Conservation (phyloP, 2,797 vertebrate species). For the Poeciliopsis presidionis region DNA sequence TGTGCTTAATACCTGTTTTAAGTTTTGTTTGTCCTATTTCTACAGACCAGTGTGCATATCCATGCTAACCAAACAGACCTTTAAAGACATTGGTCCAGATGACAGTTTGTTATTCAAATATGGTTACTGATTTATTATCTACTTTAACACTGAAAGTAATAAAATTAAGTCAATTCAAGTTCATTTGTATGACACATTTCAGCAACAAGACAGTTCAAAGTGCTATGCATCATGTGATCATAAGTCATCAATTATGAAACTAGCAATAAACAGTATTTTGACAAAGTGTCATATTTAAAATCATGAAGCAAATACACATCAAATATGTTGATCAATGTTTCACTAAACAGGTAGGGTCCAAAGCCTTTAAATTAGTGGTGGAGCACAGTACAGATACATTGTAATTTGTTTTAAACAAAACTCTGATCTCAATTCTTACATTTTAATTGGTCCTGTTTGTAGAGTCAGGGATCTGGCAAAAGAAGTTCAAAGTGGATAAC, state of each 20-base stretch:
- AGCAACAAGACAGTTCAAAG: no score
- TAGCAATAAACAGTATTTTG: no score
- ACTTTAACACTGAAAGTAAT: background rate
- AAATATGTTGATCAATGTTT: no score
- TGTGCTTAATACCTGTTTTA: background rate
- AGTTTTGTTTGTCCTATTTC: background rate
- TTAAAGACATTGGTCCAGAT: background rate
- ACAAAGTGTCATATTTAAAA: no score
- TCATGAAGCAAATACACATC: no score
- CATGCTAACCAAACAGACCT: background rate
- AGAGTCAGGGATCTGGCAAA: constrained; percentile 69
- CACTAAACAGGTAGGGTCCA: no score
- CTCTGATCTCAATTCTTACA: background rate
- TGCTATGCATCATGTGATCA: no score
- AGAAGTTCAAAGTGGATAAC: constrained; percentile 78
- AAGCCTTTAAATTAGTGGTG: background rate
- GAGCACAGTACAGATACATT: background rate
- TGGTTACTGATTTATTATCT: background rate
- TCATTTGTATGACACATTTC: no score
- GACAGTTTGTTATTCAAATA: background rate
- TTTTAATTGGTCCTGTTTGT: constrained; percentile 5
- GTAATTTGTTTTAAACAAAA: background rate
- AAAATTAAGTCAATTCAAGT: no score
- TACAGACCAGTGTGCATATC: background rate
- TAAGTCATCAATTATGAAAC: no score